Evolutionary conservation across 2,113 vertebrate genomes (phyloP), one percentile per base, ranked within the genome.

Genomic region (Budorcas taxicolor): DNA sequence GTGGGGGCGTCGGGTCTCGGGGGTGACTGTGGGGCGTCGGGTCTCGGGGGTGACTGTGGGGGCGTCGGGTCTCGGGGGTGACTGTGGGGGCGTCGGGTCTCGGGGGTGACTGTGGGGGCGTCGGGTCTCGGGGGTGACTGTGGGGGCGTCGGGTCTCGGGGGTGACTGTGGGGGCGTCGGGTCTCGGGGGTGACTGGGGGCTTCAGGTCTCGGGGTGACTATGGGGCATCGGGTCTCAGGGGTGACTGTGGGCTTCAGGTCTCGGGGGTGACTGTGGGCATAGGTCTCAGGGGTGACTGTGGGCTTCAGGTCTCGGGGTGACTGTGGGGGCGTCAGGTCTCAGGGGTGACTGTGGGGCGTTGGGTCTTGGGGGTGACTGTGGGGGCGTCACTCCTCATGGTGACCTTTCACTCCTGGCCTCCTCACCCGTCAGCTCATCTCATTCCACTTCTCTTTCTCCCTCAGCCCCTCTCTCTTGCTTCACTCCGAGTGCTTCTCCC

Each of bases 131-230:
- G 29, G 58, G 29, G 60, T 62, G 13, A 31, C 13, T 15, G 60
- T 27, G 58, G 58, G 52, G 58, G 0, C 40, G 3, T 57, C 55
- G 1, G 29, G 29, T 62, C 58, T 31, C 13, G 0, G 5, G 58
- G 58, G 58, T 31, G 12, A 15, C 58, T 6, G 12, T 31, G 60
- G 58, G 58, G 58, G 58, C 6, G 0, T 62, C 13, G 43, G 1
- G 55, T 58, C 57, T 29, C 27, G 11, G 5, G 58, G 11, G 58
- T 60, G 27, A 29, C 27, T 31, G 29, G 58, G 27, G 27, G 27
- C 5, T 0, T 60, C 5, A 1, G 0, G 6, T 31, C 60, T 7
- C 5, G 1, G 60, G 6, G 14, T 16, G 6, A 33, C 60, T 7
- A 5, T 31, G 58, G 58, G 58, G 25, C 4, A 0, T 27, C 4